Evolutionary conservation across 2,797 vertebrate genomes (phyloP).

Genomic region (Phoebastria nigripes): DNA sequence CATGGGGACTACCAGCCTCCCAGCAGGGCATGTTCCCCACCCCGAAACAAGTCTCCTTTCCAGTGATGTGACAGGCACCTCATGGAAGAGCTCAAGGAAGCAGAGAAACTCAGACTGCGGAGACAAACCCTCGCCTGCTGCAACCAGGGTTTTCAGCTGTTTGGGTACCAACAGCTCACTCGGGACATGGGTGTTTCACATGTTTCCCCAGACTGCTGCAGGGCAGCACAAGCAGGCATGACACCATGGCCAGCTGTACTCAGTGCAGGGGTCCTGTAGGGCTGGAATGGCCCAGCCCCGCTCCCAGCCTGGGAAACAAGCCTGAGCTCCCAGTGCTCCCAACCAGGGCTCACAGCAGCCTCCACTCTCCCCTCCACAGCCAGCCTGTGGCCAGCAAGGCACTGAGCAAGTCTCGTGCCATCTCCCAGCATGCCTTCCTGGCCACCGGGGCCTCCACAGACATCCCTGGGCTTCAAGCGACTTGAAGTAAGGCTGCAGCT

Average conservation of each 20-base stretch:
- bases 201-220: not conserved
- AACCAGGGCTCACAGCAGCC: not conserved
- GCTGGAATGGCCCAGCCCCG: not conserved
- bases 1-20: not conserved
- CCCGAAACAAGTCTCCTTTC: not conserved
- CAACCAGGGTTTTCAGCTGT: not conserved
- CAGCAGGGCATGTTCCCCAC: not conserved
- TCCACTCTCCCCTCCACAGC: not conserved
- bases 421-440: not conserved
- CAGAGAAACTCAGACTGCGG: not conserved
- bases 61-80: not conserved
- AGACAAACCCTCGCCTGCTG: not conserved
- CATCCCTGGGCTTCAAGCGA: not conserved
- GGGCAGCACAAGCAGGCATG: not conserved
- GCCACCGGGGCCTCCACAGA: not conserved
- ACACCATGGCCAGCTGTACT: not conserved
- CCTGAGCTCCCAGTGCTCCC: not conserved
- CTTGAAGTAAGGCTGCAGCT: not conserved
- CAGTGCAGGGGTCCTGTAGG: not conserved
- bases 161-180: not conserved
- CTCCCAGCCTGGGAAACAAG: not conserved
- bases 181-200: accelerated
- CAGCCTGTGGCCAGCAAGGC: not conserved
- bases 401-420: not conserved
- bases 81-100: not conserved